Conservation (phyloP, 2,797 vertebrate species). For the Epinephelus awoara region DNA sequence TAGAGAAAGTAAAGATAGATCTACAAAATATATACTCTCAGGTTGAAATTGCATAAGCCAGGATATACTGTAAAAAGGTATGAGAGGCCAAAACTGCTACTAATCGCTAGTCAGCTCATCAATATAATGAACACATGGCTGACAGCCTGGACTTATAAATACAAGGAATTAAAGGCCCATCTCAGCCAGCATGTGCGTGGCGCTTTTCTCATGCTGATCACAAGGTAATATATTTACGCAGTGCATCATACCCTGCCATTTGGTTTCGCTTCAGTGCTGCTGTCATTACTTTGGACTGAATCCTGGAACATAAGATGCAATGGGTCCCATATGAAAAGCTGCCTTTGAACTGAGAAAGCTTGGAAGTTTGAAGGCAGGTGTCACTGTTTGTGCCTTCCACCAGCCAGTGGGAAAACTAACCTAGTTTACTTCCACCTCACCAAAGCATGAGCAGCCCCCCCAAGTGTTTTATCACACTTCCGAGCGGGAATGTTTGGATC, state of each 20-base stretch:
- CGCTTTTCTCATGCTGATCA: constrained; percentile 46
- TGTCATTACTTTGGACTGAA: constrained; percentile 62
- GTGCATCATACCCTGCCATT: constrained; percentile 46
- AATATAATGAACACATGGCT: constrained; percentile 35
- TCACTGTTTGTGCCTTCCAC: constrained; percentile 48
- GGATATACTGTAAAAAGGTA: neutral
- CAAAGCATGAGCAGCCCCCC: constrained; percentile 18
- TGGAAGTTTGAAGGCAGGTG: constrained; percentile 72
- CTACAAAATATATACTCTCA: neutral
- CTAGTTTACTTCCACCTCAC: constrained; percentile 62
- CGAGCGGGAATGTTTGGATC: constrained; percentile 31
- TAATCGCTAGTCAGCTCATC: constrained; percentile 15
- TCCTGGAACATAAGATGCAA: constrained; percentile 63
- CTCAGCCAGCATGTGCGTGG: constrained; percentile 25
- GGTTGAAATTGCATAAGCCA: neutral
- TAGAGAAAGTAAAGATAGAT: neutral
- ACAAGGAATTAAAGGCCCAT: constrained; percentile 32
- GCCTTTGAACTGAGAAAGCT: constrained; percentile 70
- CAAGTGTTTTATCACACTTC: constrained; percentile 56
- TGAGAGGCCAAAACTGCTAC: neutral
- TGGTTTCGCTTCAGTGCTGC: constrained; percentile 63
- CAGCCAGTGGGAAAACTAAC: constrained; percentile 67
- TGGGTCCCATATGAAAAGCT: constrained; percentile 60
- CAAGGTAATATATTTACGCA: constrained; percentile 46
- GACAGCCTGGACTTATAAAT: constrained; percentile 32